Conservation (phyloP, 2,797 vertebrate genomes). For the Lateolabrax maculatus region DNA sequence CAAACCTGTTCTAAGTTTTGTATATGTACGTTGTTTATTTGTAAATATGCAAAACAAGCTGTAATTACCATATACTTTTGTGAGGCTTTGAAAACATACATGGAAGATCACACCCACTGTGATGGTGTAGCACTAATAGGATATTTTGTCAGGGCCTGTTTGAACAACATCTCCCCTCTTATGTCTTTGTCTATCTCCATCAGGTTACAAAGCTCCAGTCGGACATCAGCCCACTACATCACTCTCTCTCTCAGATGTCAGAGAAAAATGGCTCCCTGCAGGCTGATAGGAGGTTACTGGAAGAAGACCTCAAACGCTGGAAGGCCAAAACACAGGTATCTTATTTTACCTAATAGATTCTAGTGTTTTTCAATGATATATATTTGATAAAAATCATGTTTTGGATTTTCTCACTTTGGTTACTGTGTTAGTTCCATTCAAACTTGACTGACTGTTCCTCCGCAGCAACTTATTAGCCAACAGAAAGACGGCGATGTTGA, state of each 20-base stretch:
- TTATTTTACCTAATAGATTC: neutral
- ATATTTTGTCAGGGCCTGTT: too few relatives aligned
- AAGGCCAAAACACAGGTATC: constrained; percentile 89
- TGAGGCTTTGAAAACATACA: neutral
- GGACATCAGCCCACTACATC: constrained; percentile 94
- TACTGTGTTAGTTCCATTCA: neutral
- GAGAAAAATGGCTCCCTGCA: constrained; percentile 95
- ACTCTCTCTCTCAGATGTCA: constrained; percentile 92
- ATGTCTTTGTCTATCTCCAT: neutral
- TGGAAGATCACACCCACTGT: neutral
- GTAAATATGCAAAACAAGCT: neutral
- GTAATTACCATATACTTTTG: neutral
- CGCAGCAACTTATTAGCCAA: constrained; percentile 93
- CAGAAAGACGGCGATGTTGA: constrained; percentile 95
- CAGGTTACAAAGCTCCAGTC: constrained; percentile 94
- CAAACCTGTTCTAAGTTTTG: neutral
- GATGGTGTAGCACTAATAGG: too few relatives aligned
- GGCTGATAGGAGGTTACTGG: constrained; percentile 95
- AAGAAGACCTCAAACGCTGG: constrained; percentile 97
- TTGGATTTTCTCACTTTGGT: neutral
- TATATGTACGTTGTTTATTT: neutral
- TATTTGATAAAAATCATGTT: neutral
- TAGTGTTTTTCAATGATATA: neutral
- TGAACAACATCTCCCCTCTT: too few relatives aligned
- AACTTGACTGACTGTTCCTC: constrained; percentile 13